A percentile compares a stretch with the other conserved stretches of the same genome.
phyloP scores from a whole-genome alignment of 2,888 invertebrate species.

The Anoncus sp. region DNA sequence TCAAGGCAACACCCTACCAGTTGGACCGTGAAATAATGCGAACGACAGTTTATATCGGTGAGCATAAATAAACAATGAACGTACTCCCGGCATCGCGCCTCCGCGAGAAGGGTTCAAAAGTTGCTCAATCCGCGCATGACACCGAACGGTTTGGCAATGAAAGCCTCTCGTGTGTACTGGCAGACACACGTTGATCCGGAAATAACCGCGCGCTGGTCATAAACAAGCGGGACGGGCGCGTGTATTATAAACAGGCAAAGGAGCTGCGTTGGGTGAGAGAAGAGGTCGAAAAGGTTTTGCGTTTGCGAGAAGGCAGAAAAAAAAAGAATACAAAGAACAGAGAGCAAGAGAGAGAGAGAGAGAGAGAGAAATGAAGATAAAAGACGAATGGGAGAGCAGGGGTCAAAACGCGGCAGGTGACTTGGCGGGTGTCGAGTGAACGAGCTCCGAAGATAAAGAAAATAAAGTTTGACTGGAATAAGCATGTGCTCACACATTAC shows the following conservation, averaged over 20 bases:
- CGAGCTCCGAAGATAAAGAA: slow-evolving; percentile 13
- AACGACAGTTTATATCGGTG: neutral
- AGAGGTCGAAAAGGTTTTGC: slow-evolving; percentile 22
- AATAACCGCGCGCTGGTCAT: slow-evolving; percentile 71
- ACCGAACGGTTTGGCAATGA: neutral
- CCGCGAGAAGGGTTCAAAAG: slow-evolving; percentile 17
- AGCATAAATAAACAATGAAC: neutral
- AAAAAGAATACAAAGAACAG: slow-evolving; percentile 22
- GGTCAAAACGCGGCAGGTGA: slow-evolving; percentile 39
- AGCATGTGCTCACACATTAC: neutral
- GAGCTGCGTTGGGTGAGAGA: slow-evolving; percentile 24
- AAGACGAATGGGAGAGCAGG: slow-evolving; percentile 16
- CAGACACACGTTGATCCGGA: slow-evolving; percentile 72
- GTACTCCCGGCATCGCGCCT: neutral
- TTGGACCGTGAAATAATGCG: neutral
- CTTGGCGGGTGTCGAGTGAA: slow-evolving; percentile 3
- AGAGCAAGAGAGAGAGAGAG: slow-evolving; percentile 50
- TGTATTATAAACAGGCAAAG: slow-evolving; percentile 35
- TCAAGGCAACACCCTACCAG: neutral
- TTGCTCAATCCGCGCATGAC: neutral
- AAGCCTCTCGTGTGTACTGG: slow-evolving; percentile 41
- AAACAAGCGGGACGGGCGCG: slow-evolving; percentile 67
- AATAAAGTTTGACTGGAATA: slow-evolving; percentile 16
- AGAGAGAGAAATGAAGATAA: slow-evolving; percentile 26
- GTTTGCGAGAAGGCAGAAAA: slow-evolving; percentile 6